Conservation (phyloP, 2,113 vertebrate species). For the Peucedramus taeniatus region DNA sequence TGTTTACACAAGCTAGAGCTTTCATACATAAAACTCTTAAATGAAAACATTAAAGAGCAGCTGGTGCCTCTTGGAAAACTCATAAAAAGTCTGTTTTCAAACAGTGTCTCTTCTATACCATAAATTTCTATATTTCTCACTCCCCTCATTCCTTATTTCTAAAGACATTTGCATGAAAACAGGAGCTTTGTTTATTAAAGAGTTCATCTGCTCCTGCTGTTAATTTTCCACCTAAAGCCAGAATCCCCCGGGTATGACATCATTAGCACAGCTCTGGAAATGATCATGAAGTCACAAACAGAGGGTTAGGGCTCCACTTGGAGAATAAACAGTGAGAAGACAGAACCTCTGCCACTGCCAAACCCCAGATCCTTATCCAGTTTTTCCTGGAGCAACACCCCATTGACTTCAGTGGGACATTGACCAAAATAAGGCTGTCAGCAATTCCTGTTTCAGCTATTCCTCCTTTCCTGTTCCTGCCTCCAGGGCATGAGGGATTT, state of each 20-base stretch:
- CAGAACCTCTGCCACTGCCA: constrained; percentile 15
- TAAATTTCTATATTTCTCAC: constrained; percentile 48
- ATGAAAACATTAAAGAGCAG: constrained; percentile 69
- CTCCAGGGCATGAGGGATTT: neutral
- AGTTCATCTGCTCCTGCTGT: constrained; percentile 50
- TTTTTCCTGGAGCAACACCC: constrained; percentile 32
- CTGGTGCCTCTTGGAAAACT: constrained; percentile 66
- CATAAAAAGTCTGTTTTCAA: constrained; percentile 68
- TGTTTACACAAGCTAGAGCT: constrained; percentile 56
- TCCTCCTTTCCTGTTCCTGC: neutral
- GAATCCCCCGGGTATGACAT: neutral
- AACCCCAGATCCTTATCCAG: constrained; percentile 31
- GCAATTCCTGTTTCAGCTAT: neutral
- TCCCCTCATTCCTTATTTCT: constrained; percentile 7
- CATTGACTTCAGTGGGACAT: neutral
- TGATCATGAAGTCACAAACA: constrained; percentile 41
- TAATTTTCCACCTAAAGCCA: constrained; percentile 39
- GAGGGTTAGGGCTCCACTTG: neutral
- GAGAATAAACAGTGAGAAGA: constrained; percentile 25
- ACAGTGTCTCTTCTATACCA: constrained; percentile 42
- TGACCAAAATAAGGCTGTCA: neutral
- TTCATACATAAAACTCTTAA: constrained; percentile 66
- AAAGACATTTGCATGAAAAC: constrained; percentile 61
- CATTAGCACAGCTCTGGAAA: constrained; percentile 35
- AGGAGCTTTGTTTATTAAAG: constrained; percentile 48